Conservation (phyloP, 2,797 vertebrate species). For the Hydrophis major region DNA sequence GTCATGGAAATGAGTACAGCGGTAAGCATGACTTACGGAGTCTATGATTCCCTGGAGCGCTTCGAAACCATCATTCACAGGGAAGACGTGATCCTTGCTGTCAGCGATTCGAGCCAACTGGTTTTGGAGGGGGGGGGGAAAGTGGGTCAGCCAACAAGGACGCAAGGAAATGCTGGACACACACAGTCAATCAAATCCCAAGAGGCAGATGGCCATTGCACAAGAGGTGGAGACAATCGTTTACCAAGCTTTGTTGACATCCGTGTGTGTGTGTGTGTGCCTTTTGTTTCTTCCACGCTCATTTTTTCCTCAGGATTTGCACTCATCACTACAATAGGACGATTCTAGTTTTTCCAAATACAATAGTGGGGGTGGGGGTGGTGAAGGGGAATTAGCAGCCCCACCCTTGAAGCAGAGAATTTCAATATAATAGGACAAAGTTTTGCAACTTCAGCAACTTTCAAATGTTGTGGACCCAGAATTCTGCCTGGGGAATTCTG, state of each 20-base stretch:
- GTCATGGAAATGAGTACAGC: neutral
- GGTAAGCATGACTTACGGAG: conserved; percentile 80
- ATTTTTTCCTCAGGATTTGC: neutral
- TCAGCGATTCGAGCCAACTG: conserved; percentile 97
- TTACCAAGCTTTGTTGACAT: neutral
- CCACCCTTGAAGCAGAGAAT: neutral
- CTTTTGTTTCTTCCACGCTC: neutral
- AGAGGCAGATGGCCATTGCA: neutral
- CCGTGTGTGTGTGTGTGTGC: neutral
- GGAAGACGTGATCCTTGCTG: conserved; percentile 96
- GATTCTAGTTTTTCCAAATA: neutral
- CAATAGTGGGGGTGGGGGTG: no score
- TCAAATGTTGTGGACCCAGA: neutral
- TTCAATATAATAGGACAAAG: neutral
- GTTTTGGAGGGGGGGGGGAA: neutral
- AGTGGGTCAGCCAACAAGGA: conserved; percentile 35
- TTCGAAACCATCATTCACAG: conserved; percentile 94
- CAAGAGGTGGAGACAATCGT: neutral
- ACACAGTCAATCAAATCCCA: neutral
- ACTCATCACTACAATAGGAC: neutral
- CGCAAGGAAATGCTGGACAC: neutral
- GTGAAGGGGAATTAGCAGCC: neutral
- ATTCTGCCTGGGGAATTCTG: neutral
- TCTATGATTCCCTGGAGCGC: conserved; percentile 95
- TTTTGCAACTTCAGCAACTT: neutral